phyloP scores from a whole-genome alignment of 2,888 invertebrate species.

The Erynnis tages region DNA sequence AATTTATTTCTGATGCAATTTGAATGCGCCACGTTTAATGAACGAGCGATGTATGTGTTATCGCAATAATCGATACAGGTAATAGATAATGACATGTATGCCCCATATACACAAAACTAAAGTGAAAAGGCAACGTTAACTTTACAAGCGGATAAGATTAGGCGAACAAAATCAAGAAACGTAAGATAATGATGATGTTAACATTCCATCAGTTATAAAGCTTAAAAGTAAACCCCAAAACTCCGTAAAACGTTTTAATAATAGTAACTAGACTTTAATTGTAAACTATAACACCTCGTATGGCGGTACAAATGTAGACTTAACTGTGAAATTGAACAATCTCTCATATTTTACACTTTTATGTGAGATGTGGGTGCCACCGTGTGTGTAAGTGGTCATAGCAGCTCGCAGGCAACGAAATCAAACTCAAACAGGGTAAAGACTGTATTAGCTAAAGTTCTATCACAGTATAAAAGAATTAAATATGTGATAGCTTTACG shows the following conservation, averaged over 20 bases:
- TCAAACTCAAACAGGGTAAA: too few species aligned
- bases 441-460: too few species aligned
- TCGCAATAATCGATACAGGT: too few species aligned
- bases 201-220: conserved; percentile 67
- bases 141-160: conserved; percentile 13
- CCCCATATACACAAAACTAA: conserved; percentile 21
- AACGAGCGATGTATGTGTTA: too few species aligned
- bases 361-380: too few species aligned
- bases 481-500: too few species aligned
- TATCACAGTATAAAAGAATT: too few species aligned
- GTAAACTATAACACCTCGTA: neutral
- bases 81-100: conserved; percentile 8
- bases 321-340: too few species aligned
- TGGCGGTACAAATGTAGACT: conserved; percentile 1
- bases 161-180: conserved; percentile 5
- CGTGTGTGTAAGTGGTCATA: too few species aligned
- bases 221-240: conserved; percentile 61
- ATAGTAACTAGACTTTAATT: conserved; percentile 23
- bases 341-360: too few species aligned
- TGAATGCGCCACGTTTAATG: neutral
- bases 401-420: too few species aligned
- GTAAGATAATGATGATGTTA: conserved; percentile 42
- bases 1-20: too few species aligned
- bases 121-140: conserved; percentile 10
- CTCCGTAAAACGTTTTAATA: conserved; percentile 49